Conservation (phyloP, 35 echinoderm and acorn worm species). For the Acanthaster planci region DNA sequence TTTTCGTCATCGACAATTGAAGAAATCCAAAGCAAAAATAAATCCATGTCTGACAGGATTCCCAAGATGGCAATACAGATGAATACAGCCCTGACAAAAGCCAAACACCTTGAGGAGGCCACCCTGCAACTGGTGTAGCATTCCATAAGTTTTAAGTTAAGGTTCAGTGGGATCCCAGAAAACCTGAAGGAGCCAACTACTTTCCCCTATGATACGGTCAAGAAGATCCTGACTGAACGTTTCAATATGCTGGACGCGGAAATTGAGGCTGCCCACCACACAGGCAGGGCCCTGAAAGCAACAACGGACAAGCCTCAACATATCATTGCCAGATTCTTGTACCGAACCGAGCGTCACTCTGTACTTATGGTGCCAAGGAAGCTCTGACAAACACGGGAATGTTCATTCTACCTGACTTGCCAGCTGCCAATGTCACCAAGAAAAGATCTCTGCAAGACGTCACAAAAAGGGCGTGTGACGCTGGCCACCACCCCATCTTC, state of each 20-base stretch:
- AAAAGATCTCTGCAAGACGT: neutral
- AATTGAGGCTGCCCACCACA: neutral
- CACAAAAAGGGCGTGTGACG: too few relatives aligned
- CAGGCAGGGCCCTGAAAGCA: neutral
- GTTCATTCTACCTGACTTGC: neutral
- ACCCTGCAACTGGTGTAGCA: neutral
- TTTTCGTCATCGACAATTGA: neutral
- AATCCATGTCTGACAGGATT: neutral
- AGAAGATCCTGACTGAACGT: neutral
- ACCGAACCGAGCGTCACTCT: neutral
- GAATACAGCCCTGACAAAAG: neutral
- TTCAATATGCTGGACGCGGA: neutral
- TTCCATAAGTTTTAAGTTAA: neutral
- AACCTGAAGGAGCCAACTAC: neutral
- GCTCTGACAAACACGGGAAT: neutral
- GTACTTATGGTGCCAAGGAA: neutral
- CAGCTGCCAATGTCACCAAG: neutral
- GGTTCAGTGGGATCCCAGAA: neutral
- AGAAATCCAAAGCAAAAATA: neutral
- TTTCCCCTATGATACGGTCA: neutral
- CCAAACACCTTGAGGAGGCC: neutral
- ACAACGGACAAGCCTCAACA: neutral
- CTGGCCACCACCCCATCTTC: neutral
- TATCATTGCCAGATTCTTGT: neutral
- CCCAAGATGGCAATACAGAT: neutral